Conservation (phyloP, 2,797 vertebrate species). For the Tinamus major region DNA sequence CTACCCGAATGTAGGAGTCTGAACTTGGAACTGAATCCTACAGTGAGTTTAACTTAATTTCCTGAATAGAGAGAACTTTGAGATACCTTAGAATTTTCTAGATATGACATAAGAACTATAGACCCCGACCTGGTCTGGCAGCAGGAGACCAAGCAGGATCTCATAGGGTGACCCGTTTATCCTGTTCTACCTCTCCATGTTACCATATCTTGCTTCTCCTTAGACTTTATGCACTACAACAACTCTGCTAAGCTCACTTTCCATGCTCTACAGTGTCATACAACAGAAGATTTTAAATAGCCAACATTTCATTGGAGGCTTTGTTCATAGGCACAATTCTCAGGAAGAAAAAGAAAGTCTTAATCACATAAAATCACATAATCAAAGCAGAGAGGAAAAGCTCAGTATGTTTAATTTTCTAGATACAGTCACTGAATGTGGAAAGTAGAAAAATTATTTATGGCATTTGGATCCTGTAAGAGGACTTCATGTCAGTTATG, state of each 20-base stretch:
- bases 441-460: not conserved
- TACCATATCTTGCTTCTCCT: not conserved
- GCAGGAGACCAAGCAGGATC: not conserved
- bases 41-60: not conserved
- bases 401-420: not conserved
- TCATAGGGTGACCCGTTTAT: rapidly evolving
- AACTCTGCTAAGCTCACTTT: not conserved
- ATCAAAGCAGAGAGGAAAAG: not conserved
- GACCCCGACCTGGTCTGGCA: not conserved
- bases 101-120: rapidly evolving
- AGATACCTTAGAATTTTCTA: not conserved
- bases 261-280: not conserved
- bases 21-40: not conserved
- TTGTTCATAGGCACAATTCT: not conserved
- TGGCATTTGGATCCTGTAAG: not conserved
- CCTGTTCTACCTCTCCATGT: not conserved
- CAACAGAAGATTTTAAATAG: not conserved
- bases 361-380: not conserved
- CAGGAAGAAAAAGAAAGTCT: not conserved
- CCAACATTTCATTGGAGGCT: not conserved
- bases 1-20: not conserved
- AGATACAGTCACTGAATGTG: not conserved
- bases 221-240: rapidly evolving
- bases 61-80: not conserved
- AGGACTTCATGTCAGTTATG: not conserved